Evolutionary conservation across 2,888 invertebrate species (phyloP).

Genomic region (Agriopis aurantiaria): DNA sequence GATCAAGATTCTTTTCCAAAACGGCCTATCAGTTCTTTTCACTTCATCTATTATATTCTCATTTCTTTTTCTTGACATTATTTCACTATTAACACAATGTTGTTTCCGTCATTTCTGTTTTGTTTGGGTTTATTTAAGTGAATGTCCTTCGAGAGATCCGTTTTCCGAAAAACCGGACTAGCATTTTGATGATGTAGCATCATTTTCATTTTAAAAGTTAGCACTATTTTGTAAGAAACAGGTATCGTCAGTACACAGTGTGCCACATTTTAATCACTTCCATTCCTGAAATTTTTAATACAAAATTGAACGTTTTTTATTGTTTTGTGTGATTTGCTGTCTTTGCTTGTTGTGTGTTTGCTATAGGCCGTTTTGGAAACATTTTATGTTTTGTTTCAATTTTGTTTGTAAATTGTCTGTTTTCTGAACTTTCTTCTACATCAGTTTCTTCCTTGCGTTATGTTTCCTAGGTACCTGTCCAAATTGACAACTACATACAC

Average conservation of each 20-base stretch:
- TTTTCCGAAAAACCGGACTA: slow-evolving; percentile 79
- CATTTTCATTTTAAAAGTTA: slow-evolving; percentile 73
- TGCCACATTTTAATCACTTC: slow-evolving; percentile 73
- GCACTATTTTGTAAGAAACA: slow-evolving; percentile 72
- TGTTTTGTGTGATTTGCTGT: slow-evolving; percentile 80
- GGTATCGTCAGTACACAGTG: slow-evolving; percentile 70
- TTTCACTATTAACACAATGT: slow-evolving; percentile 71
- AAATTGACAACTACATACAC: slow-evolving; percentile 38
- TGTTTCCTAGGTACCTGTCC: slow-evolving; percentile 48
- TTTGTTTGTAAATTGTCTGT: slow-evolving; percentile 60
- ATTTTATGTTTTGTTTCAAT: slow-evolving; percentile 64
- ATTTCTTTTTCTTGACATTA: slow-evolving; percentile 75
- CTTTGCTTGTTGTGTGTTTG: slow-evolving; percentile 85
- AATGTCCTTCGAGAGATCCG: slow-evolving; percentile 87
- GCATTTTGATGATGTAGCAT: slow-evolving; percentile 66
- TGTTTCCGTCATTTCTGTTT: slow-evolving; percentile 61
- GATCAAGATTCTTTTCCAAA: slow-evolving; percentile 84
- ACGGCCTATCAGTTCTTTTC: slow-evolving; percentile 85
- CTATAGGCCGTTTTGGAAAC: slow-evolving; percentile 86
- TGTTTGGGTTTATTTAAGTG: slow-evolving; percentile 72
- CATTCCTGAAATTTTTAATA: slow-evolving; percentile 62
- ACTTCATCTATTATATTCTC: slow-evolving; percentile 74
- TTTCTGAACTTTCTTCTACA: slow-evolving; percentile 71
- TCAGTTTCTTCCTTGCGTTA: slow-evolving; percentile 58
- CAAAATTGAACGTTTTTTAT: slow-evolving; percentile 73